phyloP scores from a whole-genome alignment of 1,140 invertebrate genomes.

The Papilio machaon region DNA sequence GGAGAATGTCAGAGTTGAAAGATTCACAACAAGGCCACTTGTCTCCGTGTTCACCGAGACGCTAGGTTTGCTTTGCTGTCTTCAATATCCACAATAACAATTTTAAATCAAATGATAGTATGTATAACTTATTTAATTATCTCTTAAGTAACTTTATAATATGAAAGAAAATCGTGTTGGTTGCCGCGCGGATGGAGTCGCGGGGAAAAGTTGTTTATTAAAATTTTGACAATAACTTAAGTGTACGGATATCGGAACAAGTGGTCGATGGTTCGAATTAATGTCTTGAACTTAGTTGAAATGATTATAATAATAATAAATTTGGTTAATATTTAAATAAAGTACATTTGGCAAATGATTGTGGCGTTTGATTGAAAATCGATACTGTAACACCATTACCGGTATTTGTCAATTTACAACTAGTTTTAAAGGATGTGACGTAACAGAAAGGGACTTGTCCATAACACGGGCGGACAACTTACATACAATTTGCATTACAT shows the following conservation, averaged over 20 bases:
- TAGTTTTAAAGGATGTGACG: slow-evolving; percentile 13
- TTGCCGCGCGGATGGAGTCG: too few species aligned
- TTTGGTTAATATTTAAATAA: too few species aligned
- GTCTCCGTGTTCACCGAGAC: slow-evolving; percentile 39
- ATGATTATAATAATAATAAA: too few species aligned
- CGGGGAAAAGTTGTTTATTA: too few species aligned
- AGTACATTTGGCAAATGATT: not conserved
- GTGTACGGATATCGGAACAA: too few species aligned
- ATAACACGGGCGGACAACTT: not conserved
- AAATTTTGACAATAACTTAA: too few species aligned
- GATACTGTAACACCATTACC: slow-evolving; percentile 15
- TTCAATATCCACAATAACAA: not conserved
- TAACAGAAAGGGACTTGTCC: not conserved
- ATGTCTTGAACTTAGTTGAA: too few species aligned
- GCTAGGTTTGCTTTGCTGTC: slow-evolving; percentile 41
- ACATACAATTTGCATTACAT: not conserved
- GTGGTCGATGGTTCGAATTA: too few species aligned
- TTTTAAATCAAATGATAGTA: not conserved
- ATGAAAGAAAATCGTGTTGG: too few species aligned
- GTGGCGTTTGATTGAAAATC: not conserved
- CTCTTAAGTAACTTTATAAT: not conserved
- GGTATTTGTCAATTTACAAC: slow-evolving; percentile 14
- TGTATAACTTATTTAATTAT: not conserved
- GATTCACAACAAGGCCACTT: slow-evolving; percentile 50
- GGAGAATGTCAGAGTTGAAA: slow-evolving; percentile 59